Percentiles rank a stretch among this genome's conserved stretches.
These are phyloP conservation scores for Ascaphus truei DNA, from an alignment of 2,113 vertebrate species.

Conservation along the genomic window DNA sequence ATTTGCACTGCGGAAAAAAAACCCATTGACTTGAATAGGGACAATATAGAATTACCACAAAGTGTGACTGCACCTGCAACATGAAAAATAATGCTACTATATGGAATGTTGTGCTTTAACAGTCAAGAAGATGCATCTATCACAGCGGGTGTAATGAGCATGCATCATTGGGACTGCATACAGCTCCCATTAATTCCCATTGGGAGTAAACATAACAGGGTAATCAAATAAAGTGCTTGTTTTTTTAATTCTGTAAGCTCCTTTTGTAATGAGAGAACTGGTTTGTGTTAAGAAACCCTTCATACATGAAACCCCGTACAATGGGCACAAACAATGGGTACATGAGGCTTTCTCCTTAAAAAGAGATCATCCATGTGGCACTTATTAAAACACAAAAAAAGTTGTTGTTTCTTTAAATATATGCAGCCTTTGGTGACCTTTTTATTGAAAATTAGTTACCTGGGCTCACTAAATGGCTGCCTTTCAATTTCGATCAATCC, in stretches of 20 bases:
- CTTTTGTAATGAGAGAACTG: neutral
- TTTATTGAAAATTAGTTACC: too few species aligned
- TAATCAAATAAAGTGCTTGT: neutral
- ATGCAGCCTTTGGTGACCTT: too few species aligned
- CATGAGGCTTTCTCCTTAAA: too few species aligned
- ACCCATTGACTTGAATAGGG: too few species aligned
- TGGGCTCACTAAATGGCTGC: too few species aligned
- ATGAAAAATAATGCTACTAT: neutral
- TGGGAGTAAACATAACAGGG: neutral
- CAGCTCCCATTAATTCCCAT: neutral
- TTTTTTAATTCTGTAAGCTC: neutral
- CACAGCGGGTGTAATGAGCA: neutral
- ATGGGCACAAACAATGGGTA: neutral
- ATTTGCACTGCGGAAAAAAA: too few species aligned
- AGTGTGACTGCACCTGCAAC: neutral
- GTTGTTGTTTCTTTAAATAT: too few species aligned
- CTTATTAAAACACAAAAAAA: too few species aligned
- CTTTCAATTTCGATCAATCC: too few species aligned
- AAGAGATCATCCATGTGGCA: too few species aligned
- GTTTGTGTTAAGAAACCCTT: neutral
- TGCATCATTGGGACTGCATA: neutral
- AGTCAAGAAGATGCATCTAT: neutral
- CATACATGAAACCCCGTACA: neutral
- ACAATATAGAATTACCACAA: too few species aligned
- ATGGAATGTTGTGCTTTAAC: neutral